A percentile compares a stretch with the other conserved stretches of the same genome.
Conservation (phyloP, 2,797 vertebrate genomes). For the Amblyraja radiata region DNA sequence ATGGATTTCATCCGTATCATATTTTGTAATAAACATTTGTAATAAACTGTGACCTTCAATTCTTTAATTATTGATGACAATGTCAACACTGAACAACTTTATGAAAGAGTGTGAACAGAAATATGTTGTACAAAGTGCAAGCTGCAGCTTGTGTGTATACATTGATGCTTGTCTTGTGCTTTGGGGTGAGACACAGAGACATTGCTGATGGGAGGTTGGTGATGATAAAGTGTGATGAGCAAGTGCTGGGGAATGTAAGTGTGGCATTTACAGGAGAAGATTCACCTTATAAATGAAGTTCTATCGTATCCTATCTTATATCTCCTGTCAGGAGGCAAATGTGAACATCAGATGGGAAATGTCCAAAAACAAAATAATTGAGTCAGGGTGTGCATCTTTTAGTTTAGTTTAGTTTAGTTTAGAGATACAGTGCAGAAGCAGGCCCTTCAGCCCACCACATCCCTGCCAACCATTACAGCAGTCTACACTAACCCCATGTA, state of each 20-base stretch:
- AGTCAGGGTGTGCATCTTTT: no score
- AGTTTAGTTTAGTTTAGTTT: no score
- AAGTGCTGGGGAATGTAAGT: background rate
- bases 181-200: background rate
- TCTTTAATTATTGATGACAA: no score
- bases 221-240: background rate
- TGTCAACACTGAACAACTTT: background rate
- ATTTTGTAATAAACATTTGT: slow-evolving; percentile 15
- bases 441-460: no score
- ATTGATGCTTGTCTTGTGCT: background rate
- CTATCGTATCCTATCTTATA: background rate
- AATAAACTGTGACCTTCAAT: background rate
- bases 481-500: no score
- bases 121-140: background rate
- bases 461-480: no score
- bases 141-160: background rate
- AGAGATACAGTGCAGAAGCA: no score
- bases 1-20: background rate
- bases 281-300: background rate
- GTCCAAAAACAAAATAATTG: no score
- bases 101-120: slow-evolving; percentile 10
- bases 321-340: background rate
- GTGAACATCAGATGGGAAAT: background rate
- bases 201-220: no score
- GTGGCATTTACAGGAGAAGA: background rate